Percentiles rank a stretch among this genome's conserved stretches.
Evolutionary conservation across 1,140 invertebrate species (phyloP).

Genomic region (Riptortus pedestris): DNA sequence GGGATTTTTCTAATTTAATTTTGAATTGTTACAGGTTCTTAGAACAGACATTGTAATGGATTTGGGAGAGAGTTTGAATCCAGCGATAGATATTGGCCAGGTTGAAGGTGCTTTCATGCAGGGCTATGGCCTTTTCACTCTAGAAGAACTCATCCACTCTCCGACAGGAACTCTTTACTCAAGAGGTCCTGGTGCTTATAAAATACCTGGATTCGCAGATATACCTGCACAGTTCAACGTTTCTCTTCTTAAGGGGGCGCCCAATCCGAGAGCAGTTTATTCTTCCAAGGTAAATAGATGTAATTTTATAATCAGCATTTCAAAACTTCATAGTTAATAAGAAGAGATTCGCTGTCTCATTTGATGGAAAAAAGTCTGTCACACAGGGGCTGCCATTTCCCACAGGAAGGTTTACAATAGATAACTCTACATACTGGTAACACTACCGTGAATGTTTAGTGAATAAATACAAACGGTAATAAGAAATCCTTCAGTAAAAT

Average conservation of each 20-base stretch:
- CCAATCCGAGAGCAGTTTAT: constrained; percentile 82
- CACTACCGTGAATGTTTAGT: neutral
- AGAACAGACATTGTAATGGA: constrained; percentile 93
- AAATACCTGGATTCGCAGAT: constrained; percentile 81
- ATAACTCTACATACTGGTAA: neutral
- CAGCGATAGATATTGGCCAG: constrained; percentile 92
- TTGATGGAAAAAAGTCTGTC: neutral
- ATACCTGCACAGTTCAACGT: constrained; percentile 89
- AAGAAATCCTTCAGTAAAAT: neutral
- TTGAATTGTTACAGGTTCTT: constrained; percentile 47
- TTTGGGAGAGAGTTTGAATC: constrained; percentile 82
- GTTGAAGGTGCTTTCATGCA: constrained; percentile 90
- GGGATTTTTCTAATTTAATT: no score
- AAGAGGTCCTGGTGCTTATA: constrained; percentile 84
- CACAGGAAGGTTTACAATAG: neutral
- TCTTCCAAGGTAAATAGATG: constrained; percentile 79
- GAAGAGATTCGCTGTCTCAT: neutral
- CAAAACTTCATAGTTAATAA: no score
- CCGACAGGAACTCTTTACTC: constrained; percentile 70
- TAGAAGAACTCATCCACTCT: constrained; percentile 81
- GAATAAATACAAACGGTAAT: no score
- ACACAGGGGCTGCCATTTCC: neutral
- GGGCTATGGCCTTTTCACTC: constrained; percentile 81
- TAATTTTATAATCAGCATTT: neutral
- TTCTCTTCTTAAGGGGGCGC: constrained; percentile 71